A percentile compares a stretch with the other conserved stretches of the same genome.
Conservation (phyloP, 2,113 vertebrate genomes). For the Gasterosteus aculeatus region DNA sequence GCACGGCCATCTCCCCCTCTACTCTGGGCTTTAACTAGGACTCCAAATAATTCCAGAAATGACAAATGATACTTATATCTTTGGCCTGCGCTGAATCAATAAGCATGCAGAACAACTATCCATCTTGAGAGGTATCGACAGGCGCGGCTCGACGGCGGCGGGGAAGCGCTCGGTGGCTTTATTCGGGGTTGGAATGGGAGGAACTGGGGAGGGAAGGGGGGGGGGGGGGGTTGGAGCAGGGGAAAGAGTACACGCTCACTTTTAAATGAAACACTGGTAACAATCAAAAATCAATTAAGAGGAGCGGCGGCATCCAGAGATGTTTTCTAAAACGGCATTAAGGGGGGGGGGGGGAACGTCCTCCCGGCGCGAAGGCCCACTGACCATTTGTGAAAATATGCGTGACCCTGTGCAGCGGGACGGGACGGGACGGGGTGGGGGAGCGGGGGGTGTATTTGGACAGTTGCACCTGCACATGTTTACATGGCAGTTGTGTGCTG, state of each 20-base stretch:
- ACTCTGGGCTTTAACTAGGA: conserved; percentile 94
- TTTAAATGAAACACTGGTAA: conserved; percentile 58
- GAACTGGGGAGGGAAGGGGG: conserved; percentile 49
- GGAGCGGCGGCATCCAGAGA: conserved; percentile 27
- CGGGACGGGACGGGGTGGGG: not conserved
- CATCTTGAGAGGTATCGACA: conserved; percentile 92
- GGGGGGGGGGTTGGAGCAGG: too few relatives aligned
- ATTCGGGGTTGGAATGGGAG: conserved; percentile 65
- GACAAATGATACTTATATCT: conserved; percentile 95
- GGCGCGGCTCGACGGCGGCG: conserved; percentile 72
- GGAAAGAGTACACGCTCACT: conserved; percentile 34
- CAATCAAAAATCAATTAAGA: conserved; percentile 43
- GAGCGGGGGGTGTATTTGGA: conserved; percentile 45
- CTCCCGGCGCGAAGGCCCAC: conserved; percentile 5
- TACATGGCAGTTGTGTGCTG: conserved; percentile 79
- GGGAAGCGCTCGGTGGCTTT: conserved; percentile 80
- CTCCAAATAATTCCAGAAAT: conserved; percentile 98
- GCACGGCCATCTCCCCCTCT: conserved; percentile 74
- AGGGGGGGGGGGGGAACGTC: not conserved
- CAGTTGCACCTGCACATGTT: conserved; percentile 77
- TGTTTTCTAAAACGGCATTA: not conserved
- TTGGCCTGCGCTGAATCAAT: conserved; percentile 94
- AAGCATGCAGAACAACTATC: conserved; percentile 90
- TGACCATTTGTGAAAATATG: conserved; percentile 50
- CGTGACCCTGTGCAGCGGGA: conserved; percentile 62